Conservation (phyloP, 2,888 invertebrate genomes). For the Cheilosia impressa region DNA sequence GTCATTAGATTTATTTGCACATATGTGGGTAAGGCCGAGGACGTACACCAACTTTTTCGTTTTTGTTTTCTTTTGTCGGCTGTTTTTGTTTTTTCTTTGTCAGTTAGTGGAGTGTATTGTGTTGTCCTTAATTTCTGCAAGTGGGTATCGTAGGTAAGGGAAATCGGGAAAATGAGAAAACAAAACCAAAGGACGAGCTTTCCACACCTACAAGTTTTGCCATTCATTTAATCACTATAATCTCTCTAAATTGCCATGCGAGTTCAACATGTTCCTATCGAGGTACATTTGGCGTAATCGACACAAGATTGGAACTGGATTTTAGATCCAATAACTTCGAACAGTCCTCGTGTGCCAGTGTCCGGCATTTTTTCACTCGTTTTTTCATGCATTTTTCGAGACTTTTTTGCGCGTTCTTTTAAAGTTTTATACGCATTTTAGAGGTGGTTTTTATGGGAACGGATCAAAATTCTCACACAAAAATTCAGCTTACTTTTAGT, state of each 20-base stretch:
- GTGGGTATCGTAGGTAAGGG: not conserved
- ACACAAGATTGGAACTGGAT: not conserved
- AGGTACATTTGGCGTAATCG: not conserved
- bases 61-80: not conserved
- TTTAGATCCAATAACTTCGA: not conserved
- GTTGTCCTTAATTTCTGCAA: conserved; percentile 12
- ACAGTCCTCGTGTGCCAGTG: no score
- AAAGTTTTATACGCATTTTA: no score
- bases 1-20: conserved; percentile 71
- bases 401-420: no score
- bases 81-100: conserved; percentile 27
- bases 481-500: no score
- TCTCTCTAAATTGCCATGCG: conserved; percentile 41
- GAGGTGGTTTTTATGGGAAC: no score
- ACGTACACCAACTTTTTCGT: conserved; percentile 25
- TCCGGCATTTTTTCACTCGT: no score
- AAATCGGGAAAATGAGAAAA: not conserved
- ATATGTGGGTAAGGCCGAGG: not conserved
- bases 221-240: conserved; percentile 54
- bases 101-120: not conserved
- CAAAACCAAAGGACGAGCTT: conserved; percentile 31
- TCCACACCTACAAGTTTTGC: conserved; percentile 54
- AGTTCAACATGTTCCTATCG: conserved; percentile 39
- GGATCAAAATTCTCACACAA: no score
- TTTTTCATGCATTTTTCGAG: no score